Percentiles rank a stretch among this genome's conserved stretches.
These are phyloP conservation scores for Cephus cinctus DNA, from an alignment of 1,140 invertebrate genomes.

Conservation along the genomic window DNA sequence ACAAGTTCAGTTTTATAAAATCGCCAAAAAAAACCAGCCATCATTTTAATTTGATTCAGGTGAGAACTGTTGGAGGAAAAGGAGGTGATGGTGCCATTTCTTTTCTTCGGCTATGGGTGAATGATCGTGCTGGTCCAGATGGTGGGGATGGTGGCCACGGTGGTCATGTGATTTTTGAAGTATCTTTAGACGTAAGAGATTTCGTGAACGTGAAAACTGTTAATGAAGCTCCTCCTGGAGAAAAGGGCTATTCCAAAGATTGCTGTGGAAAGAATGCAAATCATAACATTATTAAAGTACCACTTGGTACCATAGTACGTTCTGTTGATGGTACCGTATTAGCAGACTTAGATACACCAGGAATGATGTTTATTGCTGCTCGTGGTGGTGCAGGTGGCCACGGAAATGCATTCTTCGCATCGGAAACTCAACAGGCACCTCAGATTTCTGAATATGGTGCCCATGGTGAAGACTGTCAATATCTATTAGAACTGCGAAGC, in stretches of 20 bases:
- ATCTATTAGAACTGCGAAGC: constrained; percentile 80
- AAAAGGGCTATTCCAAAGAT: constrained; percentile 72
- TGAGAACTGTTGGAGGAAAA: constrained; percentile 73
- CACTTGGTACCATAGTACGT: constrained; percentile 84
- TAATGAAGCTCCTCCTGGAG: constrained; percentile 68
- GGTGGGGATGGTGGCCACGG: constrained; percentile 97
- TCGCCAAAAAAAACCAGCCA: not conserved
- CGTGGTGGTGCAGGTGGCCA: constrained; percentile 92
- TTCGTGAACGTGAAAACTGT: constrained; percentile 67
- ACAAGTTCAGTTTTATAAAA: not conserved
- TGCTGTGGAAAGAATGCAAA: constrained; percentile 85
- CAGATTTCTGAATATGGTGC: constrained; percentile 87
- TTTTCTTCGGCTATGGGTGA: constrained; percentile 75
- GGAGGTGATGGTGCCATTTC: constrained; percentile 92
- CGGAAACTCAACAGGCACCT: constrained; percentile 80
- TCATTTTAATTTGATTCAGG: constrained; percentile 26
- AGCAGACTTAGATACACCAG: constrained; percentile 68
- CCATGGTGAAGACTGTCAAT: constrained; percentile 72
- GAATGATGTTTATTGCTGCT: constrained; percentile 88
- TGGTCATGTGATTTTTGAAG: constrained; percentile 92
- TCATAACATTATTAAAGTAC: constrained; percentile 78
- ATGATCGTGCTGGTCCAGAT: constrained; percentile 89
- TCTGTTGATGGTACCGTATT: constrained; percentile 63
- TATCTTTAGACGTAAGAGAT: constrained; percentile 68
- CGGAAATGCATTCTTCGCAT: constrained; percentile 91